These are phyloP conservation scores for Nycticorax nycticorax DNA, from an alignment of 2,113 vertebrate species.

Conservation along the genomic window DNA sequence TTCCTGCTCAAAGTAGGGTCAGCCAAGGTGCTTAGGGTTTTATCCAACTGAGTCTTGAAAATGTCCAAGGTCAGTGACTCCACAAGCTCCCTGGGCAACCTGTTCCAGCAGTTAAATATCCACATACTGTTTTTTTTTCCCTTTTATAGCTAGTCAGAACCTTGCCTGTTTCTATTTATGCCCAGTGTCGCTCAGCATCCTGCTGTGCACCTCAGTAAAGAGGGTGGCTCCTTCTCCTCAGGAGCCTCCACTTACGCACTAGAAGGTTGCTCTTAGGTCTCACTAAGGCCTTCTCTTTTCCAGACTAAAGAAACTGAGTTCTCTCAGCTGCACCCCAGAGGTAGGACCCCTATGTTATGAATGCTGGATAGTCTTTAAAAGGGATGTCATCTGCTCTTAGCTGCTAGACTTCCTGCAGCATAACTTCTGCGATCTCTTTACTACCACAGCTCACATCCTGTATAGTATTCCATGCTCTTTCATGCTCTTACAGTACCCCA, in stretches of 20 bases:
- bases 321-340: background rate
- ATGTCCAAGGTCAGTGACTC: background rate
- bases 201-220: background rate
- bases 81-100: background rate
- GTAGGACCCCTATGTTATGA: background rate
- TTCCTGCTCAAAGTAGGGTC: background rate
- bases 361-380: background rate
- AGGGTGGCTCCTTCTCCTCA: background rate
- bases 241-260: background rate
- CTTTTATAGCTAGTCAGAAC: background rate
- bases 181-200: rapidly evolving
- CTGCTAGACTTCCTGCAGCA: background rate
- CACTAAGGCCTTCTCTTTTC: background rate
- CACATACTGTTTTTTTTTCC: background rate
- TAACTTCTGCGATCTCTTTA: background rate
- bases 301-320: background rate
- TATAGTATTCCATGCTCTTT: background rate
- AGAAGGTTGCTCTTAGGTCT: background rate
- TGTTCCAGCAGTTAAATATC: background rate
- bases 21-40: background rate
- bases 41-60: background rate
- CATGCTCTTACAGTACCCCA: too few species aligned
- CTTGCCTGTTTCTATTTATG: background rate
- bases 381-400: background rate
- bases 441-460: background rate